Evolutionary conservation across 2,888 invertebrate species (phyloP).

Genomic region (Drosophila acutilabella): DNA sequence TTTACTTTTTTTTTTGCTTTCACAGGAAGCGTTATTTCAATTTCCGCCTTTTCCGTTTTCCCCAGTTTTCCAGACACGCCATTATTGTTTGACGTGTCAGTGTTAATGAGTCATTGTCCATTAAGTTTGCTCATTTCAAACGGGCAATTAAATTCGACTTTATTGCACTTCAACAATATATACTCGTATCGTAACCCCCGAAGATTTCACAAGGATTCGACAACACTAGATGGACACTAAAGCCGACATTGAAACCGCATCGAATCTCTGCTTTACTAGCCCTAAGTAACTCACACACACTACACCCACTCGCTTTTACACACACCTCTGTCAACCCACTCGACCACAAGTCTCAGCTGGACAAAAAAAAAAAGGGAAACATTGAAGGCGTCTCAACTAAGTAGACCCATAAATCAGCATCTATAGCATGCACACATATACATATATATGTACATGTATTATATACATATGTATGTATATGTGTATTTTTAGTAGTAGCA

Average conservation of each 20-base stretch:
- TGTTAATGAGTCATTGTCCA: constrained; percentile 83
- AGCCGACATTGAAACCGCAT: constrained; percentile 60
- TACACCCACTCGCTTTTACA: background rate
- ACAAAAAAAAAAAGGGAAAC: background rate
- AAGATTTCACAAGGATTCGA: constrained; percentile 1
- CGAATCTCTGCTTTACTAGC: constrained; percentile 51
- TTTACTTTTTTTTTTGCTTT: constrained; percentile 35
- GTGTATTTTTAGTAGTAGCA: background rate
- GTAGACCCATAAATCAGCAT: constrained; percentile 58
- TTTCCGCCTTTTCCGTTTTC: constrained; percentile 78
- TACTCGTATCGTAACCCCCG: constrained; percentile 4
- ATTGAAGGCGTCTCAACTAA: constrained; percentile 40
- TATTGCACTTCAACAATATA: constrained; percentile 76
- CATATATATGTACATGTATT: background rate
- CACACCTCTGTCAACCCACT: constrained; percentile 21
- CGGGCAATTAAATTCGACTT: constrained; percentile 81
- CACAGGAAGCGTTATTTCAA: constrained; percentile 79
- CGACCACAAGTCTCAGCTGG: constrained; percentile 1
- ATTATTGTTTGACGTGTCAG: constrained; percentile 82
- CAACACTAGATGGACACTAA: constrained; percentile 43
- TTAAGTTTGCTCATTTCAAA: constrained; percentile 80
- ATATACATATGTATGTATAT: background rate
- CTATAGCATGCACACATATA: constrained; percentile 3
- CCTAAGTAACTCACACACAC: constrained; percentile 6
- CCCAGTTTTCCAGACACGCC: constrained; percentile 69